Evolutionary conservation across 2,113 vertebrate species (phyloP).

Genomic region (Orthochromis malagaraziensis): DNA sequence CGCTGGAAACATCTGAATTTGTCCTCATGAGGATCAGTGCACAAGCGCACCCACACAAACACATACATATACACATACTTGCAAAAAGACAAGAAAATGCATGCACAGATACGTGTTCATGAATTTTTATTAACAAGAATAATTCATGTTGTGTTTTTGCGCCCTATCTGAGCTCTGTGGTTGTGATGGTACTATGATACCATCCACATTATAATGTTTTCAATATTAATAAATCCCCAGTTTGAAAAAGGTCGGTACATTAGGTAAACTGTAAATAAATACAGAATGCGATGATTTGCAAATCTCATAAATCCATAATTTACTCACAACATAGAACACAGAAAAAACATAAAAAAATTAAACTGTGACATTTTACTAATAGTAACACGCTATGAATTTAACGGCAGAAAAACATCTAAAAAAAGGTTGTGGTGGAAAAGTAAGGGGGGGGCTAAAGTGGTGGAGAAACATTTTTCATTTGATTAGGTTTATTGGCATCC

Average conservation of each 20-base stretch:
- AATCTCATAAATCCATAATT: not conserved
- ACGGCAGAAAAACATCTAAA: no score
- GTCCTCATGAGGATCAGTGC: not conserved
- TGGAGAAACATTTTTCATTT: not conserved
- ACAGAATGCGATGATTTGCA: not conserved
- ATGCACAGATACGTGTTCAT: slow-evolving; percentile 11
- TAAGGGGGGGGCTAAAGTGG: not conserved
- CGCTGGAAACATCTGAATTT: not conserved
- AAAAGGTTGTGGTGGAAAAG: not conserved
- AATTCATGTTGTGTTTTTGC: slow-evolving; percentile 8
- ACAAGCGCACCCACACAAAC: not conserved
- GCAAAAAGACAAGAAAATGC: not conserved
- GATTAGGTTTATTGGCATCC: not conserved
- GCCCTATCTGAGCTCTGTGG: not conserved
- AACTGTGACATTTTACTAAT: not conserved
- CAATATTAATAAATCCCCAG: not conserved
- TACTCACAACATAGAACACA: not conserved
- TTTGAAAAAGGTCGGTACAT: not conserved
- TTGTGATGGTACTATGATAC: not conserved
- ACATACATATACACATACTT: not conserved
- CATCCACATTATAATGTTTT: not conserved
- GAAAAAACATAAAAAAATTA: not conserved
- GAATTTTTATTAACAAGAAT: slow-evolving; percentile 24
- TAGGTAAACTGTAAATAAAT: not conserved
- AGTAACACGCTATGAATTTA: not conserved